Base-by-base conservation (phyloP, 2,888 invertebrate genomes). In the Ferdinandea cuprea region DNA sequence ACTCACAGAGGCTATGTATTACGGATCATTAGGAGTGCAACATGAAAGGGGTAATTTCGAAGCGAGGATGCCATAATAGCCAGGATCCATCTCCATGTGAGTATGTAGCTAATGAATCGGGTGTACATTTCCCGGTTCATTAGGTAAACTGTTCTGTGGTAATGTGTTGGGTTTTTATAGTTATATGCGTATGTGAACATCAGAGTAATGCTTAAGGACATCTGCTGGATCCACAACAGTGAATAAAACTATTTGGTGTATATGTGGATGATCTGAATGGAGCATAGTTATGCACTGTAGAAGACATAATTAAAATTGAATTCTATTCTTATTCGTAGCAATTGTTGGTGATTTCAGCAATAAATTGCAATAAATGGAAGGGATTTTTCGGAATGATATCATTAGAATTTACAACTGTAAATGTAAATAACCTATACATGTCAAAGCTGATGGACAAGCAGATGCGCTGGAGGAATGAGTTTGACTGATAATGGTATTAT, bases 81-180 rank as follows among this genome's bases (percentile, higher is more conserved):
- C 35, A 25, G 46, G 35, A 46, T 48, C 37, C 37, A 69, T 25
- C 25, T 25, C 25, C 25, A 25, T 25, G 5, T 5, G 5, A 2
- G 25, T 2, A 25, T 68, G 32, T 37, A 52, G 72, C 52, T 61
- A 61, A 72, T 72, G 61, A 72, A 52, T 61, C 32, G 52, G 50
- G 59, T 61, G 32, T 72, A 61, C 30, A 61, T 54, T 61, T 72
- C 42, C 42, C 52, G 19, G 48, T 35, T 72, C 61, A 61, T 72
- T 72, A 72, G 61, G 52, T 61, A 46, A 17, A 61, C 28, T 13
- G 58, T 6, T 58, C 17, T 19, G 28, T 37, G 48, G 30, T 19
- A 42, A 50, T 50, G 17, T 71, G 42, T 30, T 59, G 11, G 11
- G 0, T 37, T 40, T 44, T 30, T 11, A 44, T 42, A 30, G n/a